A percentile compares a stretch with the other conserved stretches of the same genome.
Evolutionary conservation across 2,113 vertebrate genomes (phyloP).

Genomic region (Amazona vittata): DNA sequence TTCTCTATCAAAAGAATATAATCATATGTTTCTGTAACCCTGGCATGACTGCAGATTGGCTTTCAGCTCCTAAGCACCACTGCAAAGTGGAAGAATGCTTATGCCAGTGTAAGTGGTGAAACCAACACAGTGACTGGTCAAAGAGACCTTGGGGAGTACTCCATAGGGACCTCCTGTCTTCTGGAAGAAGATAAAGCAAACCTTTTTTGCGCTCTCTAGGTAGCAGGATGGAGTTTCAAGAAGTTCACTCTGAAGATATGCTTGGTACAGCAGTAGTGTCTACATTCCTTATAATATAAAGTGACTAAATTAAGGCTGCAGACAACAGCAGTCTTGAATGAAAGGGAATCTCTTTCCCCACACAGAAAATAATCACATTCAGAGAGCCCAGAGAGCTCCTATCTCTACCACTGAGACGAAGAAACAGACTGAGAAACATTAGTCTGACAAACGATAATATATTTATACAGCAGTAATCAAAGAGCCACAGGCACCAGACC

Average conservation of each 20-base stretch:
- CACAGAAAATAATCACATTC: background rate
- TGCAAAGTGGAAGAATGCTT: background rate
- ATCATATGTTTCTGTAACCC: background rate
- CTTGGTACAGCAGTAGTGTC: background rate
- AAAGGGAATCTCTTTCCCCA: background rate
- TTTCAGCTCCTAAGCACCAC: background rate
- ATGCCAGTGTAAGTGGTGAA: background rate
- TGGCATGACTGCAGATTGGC: background rate
- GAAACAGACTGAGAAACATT: conserved; percentile 20
- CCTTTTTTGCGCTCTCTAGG: background rate
- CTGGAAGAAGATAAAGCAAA: background rate
- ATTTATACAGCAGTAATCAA: background rate
- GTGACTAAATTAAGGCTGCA: background rate
- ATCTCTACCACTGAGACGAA: background rate
- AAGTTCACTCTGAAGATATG: background rate
- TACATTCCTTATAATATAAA: background rate
- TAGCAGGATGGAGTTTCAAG: background rate
- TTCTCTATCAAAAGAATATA: background rate
- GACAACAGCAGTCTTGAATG: background rate
- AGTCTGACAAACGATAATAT: background rate
- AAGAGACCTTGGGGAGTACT: background rate
- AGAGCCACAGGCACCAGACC: background rate
- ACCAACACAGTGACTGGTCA: background rate
- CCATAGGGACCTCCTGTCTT: background rate
- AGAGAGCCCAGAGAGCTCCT: background rate